Evolutionary conservation across 2,797 vertebrate genomes (phyloP).

Genomic region (Sternotherus odoratus): DNA sequence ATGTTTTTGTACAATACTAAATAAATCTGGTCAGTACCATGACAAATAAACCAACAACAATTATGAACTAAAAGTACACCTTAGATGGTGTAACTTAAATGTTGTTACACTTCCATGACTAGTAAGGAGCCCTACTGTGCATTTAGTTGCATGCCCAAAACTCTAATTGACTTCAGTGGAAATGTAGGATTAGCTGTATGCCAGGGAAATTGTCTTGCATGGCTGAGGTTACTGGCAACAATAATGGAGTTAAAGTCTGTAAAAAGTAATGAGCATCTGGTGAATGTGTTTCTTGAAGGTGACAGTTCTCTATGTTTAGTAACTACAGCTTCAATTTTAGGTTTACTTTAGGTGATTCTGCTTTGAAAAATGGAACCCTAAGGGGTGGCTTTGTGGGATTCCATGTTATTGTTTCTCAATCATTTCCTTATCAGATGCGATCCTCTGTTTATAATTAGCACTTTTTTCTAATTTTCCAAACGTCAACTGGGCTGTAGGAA

Average conservation of each 20-base stretch:
- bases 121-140: neutral
- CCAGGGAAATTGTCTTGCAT: neutral
- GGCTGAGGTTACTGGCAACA: neutral
- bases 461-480: neutral
- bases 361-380: neutral
- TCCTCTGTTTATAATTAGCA: neutral
- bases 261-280: neutral
- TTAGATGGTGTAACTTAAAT: neutral
- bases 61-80: neutral
- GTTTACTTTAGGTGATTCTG: neutral
- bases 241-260: neutral
- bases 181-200: neutral
- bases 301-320: neutral
- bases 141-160: neutral
- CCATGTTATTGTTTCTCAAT: neutral
- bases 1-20: neutral
- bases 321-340: neutral
- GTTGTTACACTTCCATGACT: neutral
- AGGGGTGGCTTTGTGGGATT: neutral
- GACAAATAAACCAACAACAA: neutral
- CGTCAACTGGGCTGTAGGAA: neutral
- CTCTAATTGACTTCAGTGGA: neutral
- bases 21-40: neutral
- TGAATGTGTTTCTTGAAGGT: neutral
- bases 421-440: neutral